phyloP scores from a whole-genome alignment of 2,797 vertebrate species.

The Falco novaeseelandiae region DNA sequence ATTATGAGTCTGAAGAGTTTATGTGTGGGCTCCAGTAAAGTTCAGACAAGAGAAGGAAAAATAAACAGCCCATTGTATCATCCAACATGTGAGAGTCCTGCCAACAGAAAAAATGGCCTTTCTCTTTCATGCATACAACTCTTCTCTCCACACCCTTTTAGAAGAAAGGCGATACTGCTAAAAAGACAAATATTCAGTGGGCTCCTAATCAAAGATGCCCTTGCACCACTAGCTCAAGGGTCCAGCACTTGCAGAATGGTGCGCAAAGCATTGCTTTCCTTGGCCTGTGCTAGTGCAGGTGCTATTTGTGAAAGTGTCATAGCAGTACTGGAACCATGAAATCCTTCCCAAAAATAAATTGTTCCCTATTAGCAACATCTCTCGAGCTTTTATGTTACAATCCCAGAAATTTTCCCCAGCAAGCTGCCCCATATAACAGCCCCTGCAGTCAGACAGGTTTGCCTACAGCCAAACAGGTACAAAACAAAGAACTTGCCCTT shows the following conservation, averaged over 20 bases:
- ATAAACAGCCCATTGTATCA: neutral
- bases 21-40: neutral
- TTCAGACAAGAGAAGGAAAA: neutral
- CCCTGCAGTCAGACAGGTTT: neutral
- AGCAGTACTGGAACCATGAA: neutral
- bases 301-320: neutral
- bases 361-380: neutral
- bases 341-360: neutral
- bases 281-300: neutral
- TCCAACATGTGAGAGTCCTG: neutral
- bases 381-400: neutral
- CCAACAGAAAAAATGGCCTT: neutral
- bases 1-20: neutral
- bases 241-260: fast-evolving
- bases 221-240: neutral
- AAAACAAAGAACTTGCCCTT: neutral
- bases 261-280: neutral
- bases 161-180: neutral
- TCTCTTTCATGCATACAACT: neutral
- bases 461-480: neutral
- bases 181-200: neutral
- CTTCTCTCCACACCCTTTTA: neutral
- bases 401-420: neutral
- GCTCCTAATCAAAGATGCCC: neutral
- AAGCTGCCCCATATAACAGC: neutral